Base-by-base conservation (phyloP, 2,888 invertebrate genomes). In the Timema cristinae region DNA sequence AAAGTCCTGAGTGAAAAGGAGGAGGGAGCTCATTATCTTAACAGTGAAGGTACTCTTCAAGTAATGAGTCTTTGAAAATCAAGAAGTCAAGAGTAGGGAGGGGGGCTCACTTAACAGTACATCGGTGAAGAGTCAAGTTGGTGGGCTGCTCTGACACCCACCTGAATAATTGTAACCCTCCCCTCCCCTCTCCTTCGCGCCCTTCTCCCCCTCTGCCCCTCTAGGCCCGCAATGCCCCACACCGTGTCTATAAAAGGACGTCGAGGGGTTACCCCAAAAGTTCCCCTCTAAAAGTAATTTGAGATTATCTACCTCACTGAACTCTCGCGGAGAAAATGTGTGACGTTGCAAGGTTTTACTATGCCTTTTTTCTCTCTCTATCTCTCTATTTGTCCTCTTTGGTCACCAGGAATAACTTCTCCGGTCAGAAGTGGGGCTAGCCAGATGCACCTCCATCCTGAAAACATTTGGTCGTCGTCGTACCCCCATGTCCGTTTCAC, bases 231-330 rank as follows among this genome's bases (percentile, higher is more conserved):
- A 32, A 32, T 32, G 32, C 63, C 63, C 73, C 73, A 66, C 71
- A 59, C 50, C 70, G 72, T 74, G 74, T 74, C 74, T 74, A 74
- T 74, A 74, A 74, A 74, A 74, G 74, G 74, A 72, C 68, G 74
- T 32, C 63, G 47, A 11, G 63, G 16, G 69, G 61, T 71, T 56
- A 32, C 59, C 71, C 68, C 69, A 47, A 48, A 56, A 50, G n/a
- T 61, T n/a, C 48, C 51, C 47, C 61, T 16, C 50, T 50, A 51
- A 56, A 66, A 59, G 74, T 74, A 74, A 74, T 68, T 71, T 74
- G 74, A 74, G 74, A 74, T 72, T 68, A 68, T 63, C 68, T 54
- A 63, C 71, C 49, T 59, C 52, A 50, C 61, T 70, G 67, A 61
- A 63, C 73, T 66, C 69, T 15, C 50, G 10, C 47, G 68, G 52